Evolutionary conservation across 2,888 invertebrate genomes (phyloP).

Genomic region (Gryllus longicercus): DNA sequence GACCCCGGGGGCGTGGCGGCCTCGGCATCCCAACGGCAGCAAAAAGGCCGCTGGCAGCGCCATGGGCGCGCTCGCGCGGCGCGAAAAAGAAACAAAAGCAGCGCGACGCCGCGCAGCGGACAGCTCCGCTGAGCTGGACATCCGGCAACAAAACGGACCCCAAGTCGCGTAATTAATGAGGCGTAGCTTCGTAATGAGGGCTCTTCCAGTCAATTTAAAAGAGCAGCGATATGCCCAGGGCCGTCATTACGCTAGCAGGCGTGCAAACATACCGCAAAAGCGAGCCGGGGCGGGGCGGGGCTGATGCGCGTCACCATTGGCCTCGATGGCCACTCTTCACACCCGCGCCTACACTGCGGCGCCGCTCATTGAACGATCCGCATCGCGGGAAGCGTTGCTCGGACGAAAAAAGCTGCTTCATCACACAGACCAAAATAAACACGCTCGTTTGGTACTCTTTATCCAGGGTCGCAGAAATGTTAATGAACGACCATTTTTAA

Average conservation of each 20-base stretch:
- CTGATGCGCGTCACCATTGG: not conserved
- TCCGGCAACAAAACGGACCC: too few relatives aligned
- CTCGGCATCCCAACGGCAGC: too few relatives aligned
- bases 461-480: not conserved
- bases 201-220: too few relatives aligned
- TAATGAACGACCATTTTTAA: not conserved
- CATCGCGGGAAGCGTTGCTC: not conserved
- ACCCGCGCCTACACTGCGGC: not conserved
- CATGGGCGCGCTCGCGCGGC: too few relatives aligned
- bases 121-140: too few relatives aligned
- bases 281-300: not conserved
- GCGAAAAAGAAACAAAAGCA: too few relatives aligned
- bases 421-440: not conserved
- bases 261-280: not conserved
- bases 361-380: too few relatives aligned
- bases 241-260: not conserved
- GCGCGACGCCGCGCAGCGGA: too few relatives aligned
- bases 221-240: not conserved
- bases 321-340: not conserved
- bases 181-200: too few relatives aligned
- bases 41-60: too few relatives aligned
- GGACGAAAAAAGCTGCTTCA: not conserved
- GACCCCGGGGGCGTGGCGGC: too few relatives aligned
- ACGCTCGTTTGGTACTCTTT: not conserved
- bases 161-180: too few relatives aligned